Base-by-base conservation (phyloP, 2,113 vertebrate genomes). In the Gnathonemus longibarbis region DNA sequence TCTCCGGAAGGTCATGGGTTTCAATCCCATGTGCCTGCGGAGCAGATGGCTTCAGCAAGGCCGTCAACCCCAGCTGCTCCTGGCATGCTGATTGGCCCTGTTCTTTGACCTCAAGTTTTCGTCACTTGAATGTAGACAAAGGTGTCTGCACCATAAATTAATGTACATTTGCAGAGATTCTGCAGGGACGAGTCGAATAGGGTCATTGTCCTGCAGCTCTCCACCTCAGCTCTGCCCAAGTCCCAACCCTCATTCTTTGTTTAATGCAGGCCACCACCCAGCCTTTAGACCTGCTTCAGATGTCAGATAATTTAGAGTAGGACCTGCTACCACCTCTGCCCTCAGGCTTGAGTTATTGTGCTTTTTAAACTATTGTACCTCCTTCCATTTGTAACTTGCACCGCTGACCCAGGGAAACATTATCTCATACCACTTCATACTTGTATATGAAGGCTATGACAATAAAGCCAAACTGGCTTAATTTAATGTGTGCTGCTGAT, bases 401-500 rank as follows among this genome's bases (percentile, higher is more conserved):
- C 56, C 56, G 19, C 56, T 24, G 58, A 10, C 58, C 62, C n/a
- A 9, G 62, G 9, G n/a, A 10, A 66, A 27, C 9, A 27, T 66
- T 31, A 66, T 31, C 62, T 66, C n/a, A 0, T 27, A n/a, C 62
- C 62, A 31, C 62, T 66, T n/a, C 10, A 31, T 31, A 31, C 62
- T 31, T 31, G n/a, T 31, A 70, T 31, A 70, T 31, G n/a, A 70
- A 70, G 27, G 62, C 10, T 70, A 7, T n/a, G 62, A 4, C 24
- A n/a, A 48, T 48, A 46, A 48, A 45, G 24, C 8, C 46, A 19
- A 84, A n/a, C 45, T 84, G 31, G 19, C n/a, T 31, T 53, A 27
- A 89, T 46, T n/a, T 45, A 39, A 58, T 58, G 42, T 89, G 53
- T 88, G 13, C 90, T 84, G 1, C 7, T 92, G 90, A 86, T 3